These are phyloP conservation scores for Laterallus jamaicensis DNA, from an alignment of 2,113 vertebrate species.

Conservation along the genomic window DNA sequence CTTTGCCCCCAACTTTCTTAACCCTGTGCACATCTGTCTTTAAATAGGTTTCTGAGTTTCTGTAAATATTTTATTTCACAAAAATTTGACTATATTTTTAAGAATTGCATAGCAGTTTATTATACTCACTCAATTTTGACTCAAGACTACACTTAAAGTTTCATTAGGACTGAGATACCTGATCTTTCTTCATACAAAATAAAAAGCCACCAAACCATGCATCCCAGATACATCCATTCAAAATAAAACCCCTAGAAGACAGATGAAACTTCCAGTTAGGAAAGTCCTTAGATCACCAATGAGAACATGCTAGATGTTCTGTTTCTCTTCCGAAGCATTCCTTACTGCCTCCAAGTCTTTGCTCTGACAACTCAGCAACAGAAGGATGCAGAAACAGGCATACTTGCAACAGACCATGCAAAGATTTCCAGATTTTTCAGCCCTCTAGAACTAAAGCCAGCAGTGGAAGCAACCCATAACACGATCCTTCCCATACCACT, in stretches of 20 bases:
- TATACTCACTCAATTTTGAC: not conserved
- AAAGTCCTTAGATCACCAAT: not conserved
- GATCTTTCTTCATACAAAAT: not conserved
- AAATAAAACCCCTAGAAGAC: not conserved
- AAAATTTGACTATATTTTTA: not conserved
- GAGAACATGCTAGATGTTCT: not conserved
- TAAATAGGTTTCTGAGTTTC: not conserved
- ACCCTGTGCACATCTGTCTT: not conserved
- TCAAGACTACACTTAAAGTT: not conserved
- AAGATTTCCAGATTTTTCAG: not conserved
- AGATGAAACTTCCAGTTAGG: not conserved
- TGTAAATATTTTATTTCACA: not conserved
- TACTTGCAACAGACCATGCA: not conserved
- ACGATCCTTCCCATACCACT: accelerated
- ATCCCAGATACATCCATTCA: not conserved
- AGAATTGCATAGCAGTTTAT: not conserved
- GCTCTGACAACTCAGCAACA: not conserved
- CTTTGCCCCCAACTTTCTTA: not conserved
- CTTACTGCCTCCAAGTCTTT: not conserved
- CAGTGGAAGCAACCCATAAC: not conserved
- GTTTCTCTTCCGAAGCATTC: not conserved
- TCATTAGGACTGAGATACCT: not conserved
- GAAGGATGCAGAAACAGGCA: not conserved
- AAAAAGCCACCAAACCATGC: not conserved
- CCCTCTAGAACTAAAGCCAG: not conserved